Base-by-base conservation (phyloP, 2,888 invertebrate species). In the Xestia rhomboidea region DNA sequence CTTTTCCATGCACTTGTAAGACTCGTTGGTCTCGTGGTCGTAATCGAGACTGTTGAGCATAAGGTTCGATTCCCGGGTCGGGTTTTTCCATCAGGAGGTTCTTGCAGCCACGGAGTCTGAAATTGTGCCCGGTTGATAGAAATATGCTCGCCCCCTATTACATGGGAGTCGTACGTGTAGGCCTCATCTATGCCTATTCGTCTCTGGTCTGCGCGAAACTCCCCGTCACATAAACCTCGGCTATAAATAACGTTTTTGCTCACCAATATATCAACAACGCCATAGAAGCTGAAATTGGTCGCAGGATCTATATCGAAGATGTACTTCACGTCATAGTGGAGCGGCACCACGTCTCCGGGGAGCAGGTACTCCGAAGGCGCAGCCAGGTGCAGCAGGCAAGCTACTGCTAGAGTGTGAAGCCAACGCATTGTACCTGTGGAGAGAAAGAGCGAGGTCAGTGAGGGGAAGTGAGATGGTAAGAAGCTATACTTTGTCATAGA, bases 201-300 rank as follows among this genome's bases (percentile, higher is more conserved):
- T 57, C n/a, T 1, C 13, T 15, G 27, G 4, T 54, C 11, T 54
- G 54, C n/a, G 54, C 54, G n/a, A 54, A 0, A n/a, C 5, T 15
- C 27, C 15, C 57, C 15, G 15, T 13, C 57, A 30, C 18, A 18
- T 60, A 30, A 21, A 30, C 21, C 4, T 62, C 21, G 1, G 30
- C 0, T 6, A n/a, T 5, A 24, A 38, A 30, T 2, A 51, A 30
- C 1, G 10, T 54, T 34, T 6, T 6, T 0, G 92, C 96, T 96
- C 89, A 97, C 97, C 95, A 95, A 88, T 73, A 97, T 97, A 88
- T 96, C 95, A 13, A 97, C 97, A 73, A 97, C 94, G 11, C 97
- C 97, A 70, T 93, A 95, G 91, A 96, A 97, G 84, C 95, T 96
- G 91, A 97, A 97, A 90, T 97, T 97, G 70, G 95, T 95, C 60